These are phyloP conservation scores for Copsychus sechellarum DNA, from an alignment of 2,113 vertebrate genomes.

Conservation along the genomic window DNA sequence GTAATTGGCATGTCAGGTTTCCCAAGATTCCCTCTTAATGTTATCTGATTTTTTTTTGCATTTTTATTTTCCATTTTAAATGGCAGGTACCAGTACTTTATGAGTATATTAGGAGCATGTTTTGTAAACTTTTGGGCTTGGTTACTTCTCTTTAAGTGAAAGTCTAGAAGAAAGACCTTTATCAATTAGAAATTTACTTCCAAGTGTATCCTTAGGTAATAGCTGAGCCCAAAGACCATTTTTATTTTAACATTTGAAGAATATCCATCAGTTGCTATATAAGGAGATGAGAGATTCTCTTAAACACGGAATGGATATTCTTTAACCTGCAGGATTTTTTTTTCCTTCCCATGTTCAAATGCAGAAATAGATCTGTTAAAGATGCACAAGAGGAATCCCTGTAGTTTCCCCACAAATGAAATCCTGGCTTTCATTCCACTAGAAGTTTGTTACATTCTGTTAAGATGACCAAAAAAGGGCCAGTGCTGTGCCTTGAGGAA, in stretches of 20 bases:
- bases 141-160: background rate
- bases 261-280: background rate
- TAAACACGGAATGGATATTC: background rate
- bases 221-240: background rate
- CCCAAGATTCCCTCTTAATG: background rate
- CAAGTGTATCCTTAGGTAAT: background rate
- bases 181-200: background rate
- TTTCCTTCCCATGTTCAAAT: background rate
- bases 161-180: background rate
- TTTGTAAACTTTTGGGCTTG: background rate
- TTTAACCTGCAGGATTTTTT: background rate
- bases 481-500: background rate
- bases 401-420: background rate
- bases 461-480: conserved; percentile 32
- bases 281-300: background rate
- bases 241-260: background rate
- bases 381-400: background rate
- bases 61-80: background rate
- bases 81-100: background rate
- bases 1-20: background rate
- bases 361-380: background rate
- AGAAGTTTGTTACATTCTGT: background rate
- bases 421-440: background rate
- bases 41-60: background rate
- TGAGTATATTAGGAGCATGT: background rate